Evolutionary conservation across 2,888 invertebrate species (phyloP).

Genomic region (Sympetrum striolatum): DNA sequence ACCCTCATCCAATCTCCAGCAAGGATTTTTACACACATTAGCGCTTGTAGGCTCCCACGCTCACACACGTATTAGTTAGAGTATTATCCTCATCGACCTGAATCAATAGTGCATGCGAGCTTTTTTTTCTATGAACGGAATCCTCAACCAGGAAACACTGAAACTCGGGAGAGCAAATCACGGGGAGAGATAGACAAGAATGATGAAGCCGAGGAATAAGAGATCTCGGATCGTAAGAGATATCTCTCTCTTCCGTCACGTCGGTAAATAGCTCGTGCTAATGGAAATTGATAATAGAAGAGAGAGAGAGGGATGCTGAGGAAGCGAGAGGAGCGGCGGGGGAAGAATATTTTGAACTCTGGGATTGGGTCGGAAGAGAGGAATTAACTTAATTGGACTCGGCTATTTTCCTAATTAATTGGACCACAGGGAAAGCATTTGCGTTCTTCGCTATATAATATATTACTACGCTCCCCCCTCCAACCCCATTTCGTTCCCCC

Average conservation of each 20-base stretch:
- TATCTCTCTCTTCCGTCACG: conserved; percentile 1
- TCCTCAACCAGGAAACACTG: too few relatives aligned
- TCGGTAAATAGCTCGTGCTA: conserved; percentile 41
- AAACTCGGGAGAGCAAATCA: too few relatives aligned
- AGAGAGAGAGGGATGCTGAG: background rate
- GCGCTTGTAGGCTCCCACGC: too few relatives aligned
- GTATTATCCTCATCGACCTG: too few relatives aligned
- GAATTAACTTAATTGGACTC: conserved; percentile 44
- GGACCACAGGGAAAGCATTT: conserved; percentile 36
- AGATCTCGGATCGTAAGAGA: too few relatives aligned
- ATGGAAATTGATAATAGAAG: conserved; percentile 43
- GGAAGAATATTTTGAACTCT: conserved; percentile 31
- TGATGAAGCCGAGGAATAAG: too few relatives aligned
- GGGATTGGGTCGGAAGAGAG: conserved; percentile 43
- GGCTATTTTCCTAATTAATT: conserved; percentile 38
- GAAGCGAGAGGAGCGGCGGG: background rate
- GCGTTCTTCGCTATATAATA: background rate
- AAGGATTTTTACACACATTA: too few relatives aligned
- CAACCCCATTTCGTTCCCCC: background rate
- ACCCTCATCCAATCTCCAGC: too few relatives aligned
- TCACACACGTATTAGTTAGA: too few relatives aligned
- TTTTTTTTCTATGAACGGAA: too few relatives aligned
- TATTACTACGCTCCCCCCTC: background rate
- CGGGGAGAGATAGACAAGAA: too few relatives aligned
- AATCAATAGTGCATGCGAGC: too few relatives aligned